phyloP scores from a whole-genome alignment of 2,888 invertebrate species.

The Cactoblastis cactorum region DNA sequence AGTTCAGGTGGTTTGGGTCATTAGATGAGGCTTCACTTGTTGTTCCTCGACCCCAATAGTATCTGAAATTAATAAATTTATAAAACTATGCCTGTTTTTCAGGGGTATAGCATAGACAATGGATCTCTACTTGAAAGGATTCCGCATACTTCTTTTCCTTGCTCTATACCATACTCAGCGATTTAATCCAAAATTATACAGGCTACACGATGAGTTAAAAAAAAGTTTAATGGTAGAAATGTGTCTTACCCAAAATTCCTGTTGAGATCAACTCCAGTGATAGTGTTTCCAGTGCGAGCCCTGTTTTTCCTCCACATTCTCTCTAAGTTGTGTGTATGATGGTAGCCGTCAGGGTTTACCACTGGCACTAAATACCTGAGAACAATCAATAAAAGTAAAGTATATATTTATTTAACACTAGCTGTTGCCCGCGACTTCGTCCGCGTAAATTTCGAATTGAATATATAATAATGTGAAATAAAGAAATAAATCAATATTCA shows the following conservation, averaged over 20 bases:
- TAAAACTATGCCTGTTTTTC: neutral
- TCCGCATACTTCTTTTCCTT: too few species aligned
- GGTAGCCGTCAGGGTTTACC: slow-evolving; percentile 92
- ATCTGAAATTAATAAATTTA: slow-evolving; percentile 32
- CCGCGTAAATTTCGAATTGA: too few species aligned
- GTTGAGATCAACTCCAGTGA: slow-evolving; percentile 88
- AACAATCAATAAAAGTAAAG: slow-evolving; percentile 5
- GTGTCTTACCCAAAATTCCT: slow-evolving; percentile 89
- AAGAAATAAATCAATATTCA: too few species aligned
- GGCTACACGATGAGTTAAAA: too few species aligned
- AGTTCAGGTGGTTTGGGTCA: slow-evolving; percentile 60
- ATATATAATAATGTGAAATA: too few species aligned
- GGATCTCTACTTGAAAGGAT: too few species aligned
- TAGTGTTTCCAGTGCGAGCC: slow-evolving; percentile 63
- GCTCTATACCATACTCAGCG: too few species aligned
- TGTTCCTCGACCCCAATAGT: slow-evolving; percentile 64
- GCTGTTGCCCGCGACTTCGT: too few species aligned
- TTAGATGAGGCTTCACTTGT: slow-evolving; percentile 31
- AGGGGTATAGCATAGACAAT: too few species aligned
- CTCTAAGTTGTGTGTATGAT: slow-evolving; percentile 86
- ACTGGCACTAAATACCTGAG: slow-evolving; percentile 84
- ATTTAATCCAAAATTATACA: too few species aligned
- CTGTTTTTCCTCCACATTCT: slow-evolving; percentile 91
- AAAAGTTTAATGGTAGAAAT: too few species aligned
- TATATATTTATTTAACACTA: neutral